Base-by-base conservation (phyloP, 2,797 vertebrate species). In the Leptodactylus fallax region DNA sequence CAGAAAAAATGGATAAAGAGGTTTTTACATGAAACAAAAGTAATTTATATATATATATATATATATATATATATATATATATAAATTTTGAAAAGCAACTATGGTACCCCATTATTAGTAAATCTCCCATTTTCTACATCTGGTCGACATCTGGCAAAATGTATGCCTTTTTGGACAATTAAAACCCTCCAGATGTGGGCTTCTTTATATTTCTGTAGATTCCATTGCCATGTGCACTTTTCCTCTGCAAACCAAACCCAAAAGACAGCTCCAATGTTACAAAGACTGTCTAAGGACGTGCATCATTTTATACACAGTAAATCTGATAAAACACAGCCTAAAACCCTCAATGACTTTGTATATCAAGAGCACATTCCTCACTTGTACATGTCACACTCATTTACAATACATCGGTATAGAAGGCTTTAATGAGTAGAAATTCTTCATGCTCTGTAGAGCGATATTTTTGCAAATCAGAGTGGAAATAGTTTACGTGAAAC, bases 361-460 rank as follows among this genome's bases (percentile, higher is more conserved):
- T 16, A n/a, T 23, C 3, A 13, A 51, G 10, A 56, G 58, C 9
- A 27, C 13, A 56, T 17, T 58, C 23, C 7, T 8, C 11, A 19
- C 78, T 14, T 63, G 36, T 14, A 47, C 56, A 63, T n/a, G 19
- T n/a, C 36, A 47, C 27, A n/a, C 19, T 56, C 77, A 58, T 36
- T 79, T 51, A 79, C 77, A 69, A 71, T 76, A 7, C 55, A 5
- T 23, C 12, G 61, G 53, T 16, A 76, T 16, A 72, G 56, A 23
- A 60, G 56, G 21, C 3, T 19, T 85, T 85, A 60, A 85, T 76
- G 74, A 74, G 55, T 2, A 1, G 9, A 49, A 72, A 58, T 61
- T 76, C 21, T 84, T 76, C 83, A 84, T 61, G 83, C 55, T 84
- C 55, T 23, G 16, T 10, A 36, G 69, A 84, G 69, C 83, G 56